phyloP scores from a whole-genome alignment of 2,113 vertebrate species.

The Terrapene triunguis region DNA sequence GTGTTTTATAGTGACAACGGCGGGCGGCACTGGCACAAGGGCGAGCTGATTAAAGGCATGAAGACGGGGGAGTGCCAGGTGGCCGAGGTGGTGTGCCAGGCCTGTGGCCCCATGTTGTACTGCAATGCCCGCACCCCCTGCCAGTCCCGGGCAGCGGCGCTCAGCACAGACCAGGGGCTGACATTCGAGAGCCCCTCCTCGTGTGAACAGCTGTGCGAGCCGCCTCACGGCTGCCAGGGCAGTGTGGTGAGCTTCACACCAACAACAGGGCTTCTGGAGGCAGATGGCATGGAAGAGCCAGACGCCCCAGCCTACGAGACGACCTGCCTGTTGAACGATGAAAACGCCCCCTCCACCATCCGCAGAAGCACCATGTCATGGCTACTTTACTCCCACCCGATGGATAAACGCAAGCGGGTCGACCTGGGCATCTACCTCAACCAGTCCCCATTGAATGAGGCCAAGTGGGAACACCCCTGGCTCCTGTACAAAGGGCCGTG shows the following conservation, averaged over 20 bases:
- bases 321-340: not conserved
- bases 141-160: constrained; percentile 83
- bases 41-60: constrained; percentile 61
- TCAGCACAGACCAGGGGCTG: constrained; percentile 81
- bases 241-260: constrained; percentile 89
- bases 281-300: not conserved
- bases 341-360: not conserved
- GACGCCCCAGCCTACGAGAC: not conserved
- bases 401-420: constrained; percentile 71
- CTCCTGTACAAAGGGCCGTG: constrained; percentile 86
- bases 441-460: constrained; percentile 76
- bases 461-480: constrained; percentile 83
- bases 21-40: constrained; percentile 85
- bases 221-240: constrained; percentile 87
- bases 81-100: constrained; percentile 81
- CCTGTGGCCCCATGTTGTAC: constrained; percentile 81
- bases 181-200: constrained; percentile 75
- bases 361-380: constrained; percentile 31
- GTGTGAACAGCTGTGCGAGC: constrained; percentile 81
- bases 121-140: constrained; percentile 86
- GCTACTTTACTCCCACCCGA: constrained; percentile 93
- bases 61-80: constrained; percentile 88
- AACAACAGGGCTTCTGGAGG: not conserved
- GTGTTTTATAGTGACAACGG: constrained; percentile 90
- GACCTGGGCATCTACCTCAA: constrained; percentile 91